Evolutionary conservation across 2,888 invertebrate species (phyloP).

Genomic region (Acronicta psi): DNA sequence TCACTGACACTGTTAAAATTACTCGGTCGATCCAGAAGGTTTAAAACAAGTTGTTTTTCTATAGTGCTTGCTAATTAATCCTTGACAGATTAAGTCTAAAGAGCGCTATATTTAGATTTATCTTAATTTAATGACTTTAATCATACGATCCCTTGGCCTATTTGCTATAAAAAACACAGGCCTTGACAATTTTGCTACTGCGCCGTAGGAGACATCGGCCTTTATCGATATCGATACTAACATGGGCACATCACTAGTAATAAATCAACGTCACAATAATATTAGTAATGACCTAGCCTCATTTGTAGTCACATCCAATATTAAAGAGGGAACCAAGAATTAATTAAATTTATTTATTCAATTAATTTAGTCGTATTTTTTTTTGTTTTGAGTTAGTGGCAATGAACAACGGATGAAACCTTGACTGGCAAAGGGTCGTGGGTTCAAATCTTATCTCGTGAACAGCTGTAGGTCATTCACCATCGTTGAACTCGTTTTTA

Average conservation of each 20-base stretch:
- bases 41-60: no score
- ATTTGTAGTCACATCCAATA: conserved; percentile 61
- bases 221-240: conserved; percentile 33
- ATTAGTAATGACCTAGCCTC: conserved; percentile 78
- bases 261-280: conserved; percentile 68
- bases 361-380: background rate
- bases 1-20: no score
- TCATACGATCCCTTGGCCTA: background rate
- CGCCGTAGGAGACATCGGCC: background rate
- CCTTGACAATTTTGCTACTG: background rate
- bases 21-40: no score
- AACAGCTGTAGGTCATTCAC: background rate
- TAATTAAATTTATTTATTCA: background rate
- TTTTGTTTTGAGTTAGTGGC: background rate
- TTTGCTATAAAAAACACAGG: background rate
- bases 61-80: no score
- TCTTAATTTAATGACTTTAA: background rate
- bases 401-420: background rate
- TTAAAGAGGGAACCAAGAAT: conserved; percentile 52
- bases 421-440: background rate
- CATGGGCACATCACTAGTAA: conserved; percentile 61
- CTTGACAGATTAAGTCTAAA: no score
- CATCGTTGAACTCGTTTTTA: background rate
- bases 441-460: background rate
- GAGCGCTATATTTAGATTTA: background rate